Evolutionary conservation across 2,888 invertebrate genomes (phyloP).

Genomic region (Ceriagrion tenellum): DNA sequence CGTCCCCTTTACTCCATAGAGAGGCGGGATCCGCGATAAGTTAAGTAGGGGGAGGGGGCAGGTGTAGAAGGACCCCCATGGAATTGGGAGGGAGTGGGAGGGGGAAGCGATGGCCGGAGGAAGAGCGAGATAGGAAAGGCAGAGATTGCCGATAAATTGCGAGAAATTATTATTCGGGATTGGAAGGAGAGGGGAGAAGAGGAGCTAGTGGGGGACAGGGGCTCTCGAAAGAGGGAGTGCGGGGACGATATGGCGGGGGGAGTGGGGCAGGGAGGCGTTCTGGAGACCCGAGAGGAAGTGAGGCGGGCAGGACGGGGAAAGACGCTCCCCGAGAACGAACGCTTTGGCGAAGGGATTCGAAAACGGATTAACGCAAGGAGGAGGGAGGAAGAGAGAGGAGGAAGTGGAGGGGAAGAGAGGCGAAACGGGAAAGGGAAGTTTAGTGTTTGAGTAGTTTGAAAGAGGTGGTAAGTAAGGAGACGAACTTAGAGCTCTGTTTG

Average conservation of each 20-base stretch:
- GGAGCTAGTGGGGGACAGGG: too few species aligned
- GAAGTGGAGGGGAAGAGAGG: not conserved
- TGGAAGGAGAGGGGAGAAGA: not conserved
- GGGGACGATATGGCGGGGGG: not conserved
- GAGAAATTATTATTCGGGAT: not conserved
- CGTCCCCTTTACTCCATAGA: not conserved
- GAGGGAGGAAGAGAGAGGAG: not conserved
- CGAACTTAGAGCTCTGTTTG: not conserved
- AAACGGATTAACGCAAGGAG: slow-evolving; percentile 49
- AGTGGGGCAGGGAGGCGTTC: not conserved
- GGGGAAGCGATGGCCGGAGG: not conserved
- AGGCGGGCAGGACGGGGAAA: not conserved
- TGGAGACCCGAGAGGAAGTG: not conserved
- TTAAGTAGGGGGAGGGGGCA: not conserved
- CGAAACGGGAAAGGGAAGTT: not conserved
- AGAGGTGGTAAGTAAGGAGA: not conserved
- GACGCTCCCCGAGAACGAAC: slow-evolving; percentile 3
- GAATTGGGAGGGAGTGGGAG: not conserved
- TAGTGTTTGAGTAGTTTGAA: not conserved
- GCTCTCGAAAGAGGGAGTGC: not conserved
- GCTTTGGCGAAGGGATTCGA: slow-evolving; percentile 20
- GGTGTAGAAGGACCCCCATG: too few species aligned
- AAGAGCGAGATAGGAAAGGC: not conserved
- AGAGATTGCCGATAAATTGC: slow-evolving; percentile 31
- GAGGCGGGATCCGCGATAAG: not conserved